Evolutionary conservation across 2,888 invertebrate genomes (phyloP).

Genomic region (Conistra vaccinii): DNA sequence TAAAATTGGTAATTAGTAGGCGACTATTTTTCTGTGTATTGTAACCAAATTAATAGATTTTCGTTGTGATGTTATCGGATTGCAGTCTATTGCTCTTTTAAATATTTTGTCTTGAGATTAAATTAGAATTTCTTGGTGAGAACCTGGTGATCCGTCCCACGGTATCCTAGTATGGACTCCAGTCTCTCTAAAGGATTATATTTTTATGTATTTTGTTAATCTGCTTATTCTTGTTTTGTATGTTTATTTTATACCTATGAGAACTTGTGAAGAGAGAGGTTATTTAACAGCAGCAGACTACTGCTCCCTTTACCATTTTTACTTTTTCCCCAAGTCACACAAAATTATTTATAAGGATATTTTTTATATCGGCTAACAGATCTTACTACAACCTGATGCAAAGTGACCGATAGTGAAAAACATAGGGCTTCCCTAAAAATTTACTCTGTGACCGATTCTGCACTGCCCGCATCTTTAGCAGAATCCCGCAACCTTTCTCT

Average conservation of each 20-base stretch:
- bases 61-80: background rate
- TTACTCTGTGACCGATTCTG: background rate
- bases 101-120: background rate
- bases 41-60: background rate
- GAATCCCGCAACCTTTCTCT: too few relatives aligned
- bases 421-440: background rate
- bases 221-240: too few relatives aligned
- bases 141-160: background rate
- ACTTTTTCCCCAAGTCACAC: too few relatives aligned
- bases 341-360: too few relatives aligned
- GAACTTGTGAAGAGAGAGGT: too few relatives aligned
- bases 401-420: too few relatives aligned
- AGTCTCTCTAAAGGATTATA: background rate
- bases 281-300: too few relatives aligned
- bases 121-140: background rate
- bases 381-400: background rate
- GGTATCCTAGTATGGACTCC: background rate
- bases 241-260: too few relatives aligned
- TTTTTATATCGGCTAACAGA: background rate
- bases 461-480: background rate
- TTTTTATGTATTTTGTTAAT: too few relatives aligned
- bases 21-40: background rate
- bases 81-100: background rate
- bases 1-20: background rate
- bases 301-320: too few relatives aligned